Evolutionary conservation across 64 coral and sea anemone species (phyloP), one percentile per base, ranked within the genome.

Genomic region (Pachyseris speciosa): DNA sequence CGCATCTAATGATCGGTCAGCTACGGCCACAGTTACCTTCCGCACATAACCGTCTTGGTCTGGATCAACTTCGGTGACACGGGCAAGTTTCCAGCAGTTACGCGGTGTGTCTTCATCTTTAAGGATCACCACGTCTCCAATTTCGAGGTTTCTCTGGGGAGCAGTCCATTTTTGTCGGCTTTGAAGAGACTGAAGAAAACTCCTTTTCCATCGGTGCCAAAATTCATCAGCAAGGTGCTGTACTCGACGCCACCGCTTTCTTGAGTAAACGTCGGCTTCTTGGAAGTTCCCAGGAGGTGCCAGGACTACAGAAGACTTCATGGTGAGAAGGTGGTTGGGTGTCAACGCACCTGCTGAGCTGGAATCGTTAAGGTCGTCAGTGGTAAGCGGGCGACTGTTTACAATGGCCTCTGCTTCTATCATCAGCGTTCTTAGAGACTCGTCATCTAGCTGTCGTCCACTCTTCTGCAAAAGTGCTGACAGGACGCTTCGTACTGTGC

Each of bases 371-470:
- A 48, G 26, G 19, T 13, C 45, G 8, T 78, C 44, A 2, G 43
- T 49, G 10, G 74, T 16, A 13, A 78, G 42, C 13, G 74, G 42
- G 39, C 74, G 37, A 37, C 74, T 78, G 74, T 78, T 51, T 26
- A 78, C 74, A 28, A 78, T 78, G 3, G 74, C 43, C 43, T 78
- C 43, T 45, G 43, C 43, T 45, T 45, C 43, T 45, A 45, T 45
- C 43, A 45, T 4, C 43, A 77, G n/a, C n/a, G n/a, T n/a, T n/a
- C n/a, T n/a, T n/a, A n/a, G n/a, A n/a, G n/a, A n/a, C n/a, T n/a
- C n/a, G n/a, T n/a, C n/a, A n/a, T n/a, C n/a, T n/a, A n/a, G n/a
- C n/a, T n/a, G n/a, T n/a, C n/a, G n/a, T n/a, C n/a, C n/a, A n/a
- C n/a, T n/a, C n/a, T n/a, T n/a, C n/a, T n/a, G n/a, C n/a, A n/a